A percentile compares a stretch with the other conserved stretches of the same genome.
These are phyloP conservation scores for Phalloptychus januarius DNA, from an alignment of 2,797 vertebrate genomes.

Conservation along the genomic window DNA sequence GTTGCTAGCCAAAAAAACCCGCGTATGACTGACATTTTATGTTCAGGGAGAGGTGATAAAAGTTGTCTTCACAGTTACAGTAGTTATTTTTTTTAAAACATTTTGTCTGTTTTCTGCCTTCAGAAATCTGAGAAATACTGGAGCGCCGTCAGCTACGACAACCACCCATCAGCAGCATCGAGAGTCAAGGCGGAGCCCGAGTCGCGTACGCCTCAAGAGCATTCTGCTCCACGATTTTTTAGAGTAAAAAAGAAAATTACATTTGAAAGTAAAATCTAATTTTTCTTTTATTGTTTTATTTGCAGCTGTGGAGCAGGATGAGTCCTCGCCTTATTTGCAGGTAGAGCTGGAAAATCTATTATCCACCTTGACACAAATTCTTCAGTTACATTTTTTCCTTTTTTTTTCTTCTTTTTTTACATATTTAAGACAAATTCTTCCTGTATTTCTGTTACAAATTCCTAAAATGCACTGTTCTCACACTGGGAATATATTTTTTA, in stretches of 20 bases:
- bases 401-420: neutral
- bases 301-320: neutral
- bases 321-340: neutral
- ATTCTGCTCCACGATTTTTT: neutral
- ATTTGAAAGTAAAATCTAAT: neutral
- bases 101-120: neutral
- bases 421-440: neutral
- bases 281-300: neutral
- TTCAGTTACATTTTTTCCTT: neutral
- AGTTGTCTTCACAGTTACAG: neutral
- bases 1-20: too few relatives aligned
- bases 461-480: neutral
- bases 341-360: neutral
- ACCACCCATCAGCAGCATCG: neutral
- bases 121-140: rapidly evolving
- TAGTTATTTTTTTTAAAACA: neutral
- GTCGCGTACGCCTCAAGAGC: constrained; percentile 5
- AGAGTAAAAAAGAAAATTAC: neutral
- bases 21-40: too few relatives aligned
- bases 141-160: neutral
- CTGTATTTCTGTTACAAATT: neutral
- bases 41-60: too few relatives aligned
- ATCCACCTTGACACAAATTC: neutral
- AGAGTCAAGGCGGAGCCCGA: constrained; percentile 8
- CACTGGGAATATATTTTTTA: neutral